A percentile compares a stretch with the other conserved stretches of the same genome.
phyloP scores from a whole-genome alignment of 2,113 vertebrate genomes.

The Crotalus viridis region DNA sequence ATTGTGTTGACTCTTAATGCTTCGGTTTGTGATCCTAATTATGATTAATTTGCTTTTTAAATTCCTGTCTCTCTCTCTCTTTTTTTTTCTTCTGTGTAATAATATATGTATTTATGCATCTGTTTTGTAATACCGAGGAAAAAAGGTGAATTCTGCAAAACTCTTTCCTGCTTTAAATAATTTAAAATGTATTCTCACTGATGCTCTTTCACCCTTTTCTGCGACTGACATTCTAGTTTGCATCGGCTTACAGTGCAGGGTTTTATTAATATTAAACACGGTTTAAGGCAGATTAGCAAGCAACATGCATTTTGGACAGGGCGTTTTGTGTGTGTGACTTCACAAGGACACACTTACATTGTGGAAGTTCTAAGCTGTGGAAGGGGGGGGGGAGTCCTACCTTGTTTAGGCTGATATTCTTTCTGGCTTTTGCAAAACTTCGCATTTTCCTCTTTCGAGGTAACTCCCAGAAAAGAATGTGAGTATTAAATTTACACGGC shows the following conservation, averaged over 20 bases:
- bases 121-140: conserved; percentile 50
- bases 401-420: conserved; percentile 27
- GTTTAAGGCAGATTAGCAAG: conserved; percentile 57
- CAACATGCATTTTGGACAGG: conserved; percentile 53
- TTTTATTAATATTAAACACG: conserved; percentile 56
- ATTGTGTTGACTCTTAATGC: conserved; percentile 57
- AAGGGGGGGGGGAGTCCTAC: background rate
- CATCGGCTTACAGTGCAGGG: conserved; percentile 40
- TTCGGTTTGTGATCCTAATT: conserved; percentile 56
- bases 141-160: conserved; percentile 55
- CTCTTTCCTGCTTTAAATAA: conserved; percentile 62
- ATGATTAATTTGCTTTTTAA: conserved; percentile 65
- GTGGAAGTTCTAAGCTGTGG: conserved; percentile 40
- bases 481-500: conserved; percentile 37
- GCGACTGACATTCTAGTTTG: conserved; percentile 55
- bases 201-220: conserved; percentile 51
- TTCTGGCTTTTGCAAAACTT: conserved; percentile 31
- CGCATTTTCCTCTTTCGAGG: conserved; percentile 49
- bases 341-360: conserved; percentile 40
- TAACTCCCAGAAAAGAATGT: conserved; percentile 34
- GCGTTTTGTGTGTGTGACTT: conserved; percentile 23
- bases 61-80: conserved; percentile 47
- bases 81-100: background rate
- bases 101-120: conserved; percentile 52
- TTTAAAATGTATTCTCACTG: conserved; percentile 62